Conservation (phyloP, 2,888 invertebrate species). For the Epiblema foenella region DNA sequence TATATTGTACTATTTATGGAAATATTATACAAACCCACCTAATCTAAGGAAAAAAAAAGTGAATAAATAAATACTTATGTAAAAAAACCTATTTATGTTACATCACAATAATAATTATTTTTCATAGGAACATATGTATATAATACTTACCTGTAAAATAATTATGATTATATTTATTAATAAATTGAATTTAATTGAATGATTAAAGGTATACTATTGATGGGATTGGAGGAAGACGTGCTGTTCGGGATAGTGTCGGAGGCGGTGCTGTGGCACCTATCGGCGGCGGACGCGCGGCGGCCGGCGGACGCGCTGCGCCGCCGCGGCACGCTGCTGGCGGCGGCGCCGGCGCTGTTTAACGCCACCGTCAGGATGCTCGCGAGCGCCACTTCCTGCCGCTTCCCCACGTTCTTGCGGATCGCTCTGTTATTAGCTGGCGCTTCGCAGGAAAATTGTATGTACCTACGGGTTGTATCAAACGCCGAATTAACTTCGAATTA, state of each 20-base stretch:
- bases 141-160: too few relatives aligned
- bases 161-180: too few relatives aligned
- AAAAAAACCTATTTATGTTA: too few relatives aligned
- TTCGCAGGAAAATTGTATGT: conserved; percentile 65
- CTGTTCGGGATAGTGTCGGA: conserved; percentile 62
- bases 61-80: too few relatives aligned
- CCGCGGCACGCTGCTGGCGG: conserved; percentile 56
- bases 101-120: too few relatives aligned
- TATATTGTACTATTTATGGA: too few relatives aligned
- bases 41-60: too few relatives aligned
- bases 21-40: too few relatives aligned
- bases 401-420: conserved; percentile 61
- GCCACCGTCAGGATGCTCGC: conserved; percentile 66
- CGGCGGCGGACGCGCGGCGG: conserved; percentile 56
- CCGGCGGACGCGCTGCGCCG: conserved; percentile 48
- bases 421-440: conserved; percentile 65
- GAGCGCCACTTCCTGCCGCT: conserved; percentile 55
- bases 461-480: background rate
- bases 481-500: too few relatives aligned
- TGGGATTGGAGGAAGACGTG: conserved; percentile 62
- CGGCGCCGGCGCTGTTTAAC: conserved; percentile 57
- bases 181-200: too few relatives aligned
- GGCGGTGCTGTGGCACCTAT: conserved; percentile 66
- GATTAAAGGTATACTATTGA: conserved; percentile 66
- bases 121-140: too few relatives aligned